Evolutionary conservation across 2,113 vertebrate genomes (phyloP).

Genomic region (Ahaetulla prasina): DNA sequence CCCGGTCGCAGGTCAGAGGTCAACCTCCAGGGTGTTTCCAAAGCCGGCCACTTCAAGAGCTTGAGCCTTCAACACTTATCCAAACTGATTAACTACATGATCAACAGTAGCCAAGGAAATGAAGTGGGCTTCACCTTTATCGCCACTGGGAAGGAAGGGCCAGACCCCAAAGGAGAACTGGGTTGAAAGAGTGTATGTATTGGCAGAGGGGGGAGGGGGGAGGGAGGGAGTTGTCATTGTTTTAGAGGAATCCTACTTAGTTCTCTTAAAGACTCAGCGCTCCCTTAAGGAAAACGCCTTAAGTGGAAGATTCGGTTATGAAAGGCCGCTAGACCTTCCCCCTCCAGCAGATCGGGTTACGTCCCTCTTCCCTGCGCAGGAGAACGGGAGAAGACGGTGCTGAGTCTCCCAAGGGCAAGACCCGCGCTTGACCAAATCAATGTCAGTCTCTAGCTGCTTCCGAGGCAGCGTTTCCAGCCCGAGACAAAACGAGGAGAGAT

Average conservation of each 20-base stretch:
- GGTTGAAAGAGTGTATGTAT: not conserved
- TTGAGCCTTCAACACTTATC: conserved; percentile 3
- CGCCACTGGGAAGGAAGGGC: conserved; percentile 4
- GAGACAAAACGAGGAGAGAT: not conserved
- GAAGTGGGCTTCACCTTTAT: not conserved
- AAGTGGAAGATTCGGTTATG: not conserved
- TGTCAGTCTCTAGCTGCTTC: not conserved
- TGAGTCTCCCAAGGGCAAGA: not conserved
- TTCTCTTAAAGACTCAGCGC: not conserved
- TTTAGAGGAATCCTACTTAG: not conserved
- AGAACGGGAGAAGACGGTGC: not conserved
- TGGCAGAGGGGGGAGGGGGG: no score
- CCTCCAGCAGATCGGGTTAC: not conserved
- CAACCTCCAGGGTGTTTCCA: conserved; percentile 47
- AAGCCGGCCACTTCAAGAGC: conserved; percentile 46
- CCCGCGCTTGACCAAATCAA: not conserved
- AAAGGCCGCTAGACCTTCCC: not conserved
- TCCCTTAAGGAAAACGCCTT: not conserved
- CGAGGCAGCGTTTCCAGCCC: no score
- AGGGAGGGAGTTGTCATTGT: not conserved
- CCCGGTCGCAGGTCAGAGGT: conserved; percentile 68
- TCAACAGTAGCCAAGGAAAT: not conserved
- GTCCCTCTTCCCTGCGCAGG: not conserved
- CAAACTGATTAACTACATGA: conserved; percentile 36
- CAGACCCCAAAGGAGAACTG: not conserved